Conservation (phyloP, 2,113 vertebrate genomes). For the Leptodactylus fuscus region DNA sequence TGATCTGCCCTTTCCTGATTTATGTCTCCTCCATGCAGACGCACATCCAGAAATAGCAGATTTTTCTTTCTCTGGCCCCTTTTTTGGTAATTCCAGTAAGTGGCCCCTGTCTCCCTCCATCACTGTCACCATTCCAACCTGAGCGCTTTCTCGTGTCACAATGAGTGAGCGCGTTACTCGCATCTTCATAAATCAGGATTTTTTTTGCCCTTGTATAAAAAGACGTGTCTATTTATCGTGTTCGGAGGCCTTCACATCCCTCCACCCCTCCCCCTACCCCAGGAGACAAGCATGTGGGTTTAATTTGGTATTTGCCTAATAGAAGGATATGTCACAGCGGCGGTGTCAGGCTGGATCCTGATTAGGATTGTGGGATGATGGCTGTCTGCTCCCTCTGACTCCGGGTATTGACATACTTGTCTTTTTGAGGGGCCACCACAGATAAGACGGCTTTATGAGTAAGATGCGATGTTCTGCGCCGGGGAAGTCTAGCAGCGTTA, state of each 20-base stretch:
- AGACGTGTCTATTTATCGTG: slow-evolving; percentile 29
- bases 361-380: slow-evolving; percentile 1
- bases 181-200: slow-evolving; percentile 34
- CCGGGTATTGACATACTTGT: slow-evolving; percentile 4
- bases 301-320: slow-evolving; percentile 43
- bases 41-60: slow-evolving; percentile 4
- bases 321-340: slow-evolving; percentile 28
- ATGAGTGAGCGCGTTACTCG: slow-evolving; percentile 2
- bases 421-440: slow-evolving; percentile 8
- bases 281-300: slow-evolving; percentile 36
- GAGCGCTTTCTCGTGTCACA: slow-evolving; percentile 7
- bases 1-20: slow-evolving; percentile 10
- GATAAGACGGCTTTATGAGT: slow-evolving; percentile 19
- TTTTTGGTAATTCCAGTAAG: slow-evolving; percentile 25
- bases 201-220: neutral
- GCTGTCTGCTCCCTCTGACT: slow-evolving; percentile 24
- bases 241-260: neutral
- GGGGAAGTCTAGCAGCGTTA: slow-evolving; percentile 3
- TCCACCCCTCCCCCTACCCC: neutral
- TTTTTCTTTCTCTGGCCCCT: neutral
- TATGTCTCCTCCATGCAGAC: slow-evolving; percentile 17
- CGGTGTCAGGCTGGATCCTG: slow-evolving; percentile 18
- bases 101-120: slow-evolving; percentile 13
- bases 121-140: slow-evolving; percentile 39
- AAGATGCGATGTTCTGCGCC: neutral